phyloP scores from a whole-genome alignment of 2,113 vertebrate genomes.

The Lasiurus cinereus region DNA sequence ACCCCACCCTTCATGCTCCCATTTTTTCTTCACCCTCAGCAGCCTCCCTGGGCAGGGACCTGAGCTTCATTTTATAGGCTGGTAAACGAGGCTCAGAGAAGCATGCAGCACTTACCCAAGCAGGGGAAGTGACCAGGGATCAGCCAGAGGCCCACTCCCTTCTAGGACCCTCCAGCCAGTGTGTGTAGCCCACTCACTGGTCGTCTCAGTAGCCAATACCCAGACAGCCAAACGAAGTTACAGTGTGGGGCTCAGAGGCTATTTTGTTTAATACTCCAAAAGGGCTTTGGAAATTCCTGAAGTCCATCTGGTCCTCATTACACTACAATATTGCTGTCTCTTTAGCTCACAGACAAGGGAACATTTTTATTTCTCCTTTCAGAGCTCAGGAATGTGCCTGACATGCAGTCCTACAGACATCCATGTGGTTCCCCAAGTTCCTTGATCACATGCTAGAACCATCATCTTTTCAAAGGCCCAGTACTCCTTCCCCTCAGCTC shows the following conservation, averaged over 20 bases:
- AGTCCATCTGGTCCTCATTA: slow-evolving; percentile 87
- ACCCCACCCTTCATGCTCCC: too few relatives aligned
- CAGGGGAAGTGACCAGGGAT: neutral
- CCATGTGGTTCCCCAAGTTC: neutral
- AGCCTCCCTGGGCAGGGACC: neutral
- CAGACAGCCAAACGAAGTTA: slow-evolving; percentile 47
- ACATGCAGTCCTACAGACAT: neutral
- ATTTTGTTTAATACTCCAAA: slow-evolving; percentile 64
- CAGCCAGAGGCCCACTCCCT: neutral
- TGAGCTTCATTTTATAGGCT: neutral
- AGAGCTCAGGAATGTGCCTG: slow-evolving; percentile 77
- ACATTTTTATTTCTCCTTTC: slow-evolving; percentile 79
- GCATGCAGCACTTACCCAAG: too few relatives aligned
- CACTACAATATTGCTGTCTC: slow-evolving; percentile 74
- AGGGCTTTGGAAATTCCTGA: slow-evolving; percentile 76
- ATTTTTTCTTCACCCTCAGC: neutral
- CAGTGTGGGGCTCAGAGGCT: slow-evolving; percentile 52
- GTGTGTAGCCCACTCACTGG: neutral
- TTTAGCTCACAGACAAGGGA: slow-evolving; percentile 72
- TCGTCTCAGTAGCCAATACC: slow-evolving; percentile 68
- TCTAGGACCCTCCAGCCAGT: slow-evolving; percentile 8
- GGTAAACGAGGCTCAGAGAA: neutral
- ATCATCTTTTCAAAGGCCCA: neutral
- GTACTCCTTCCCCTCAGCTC: neutral
- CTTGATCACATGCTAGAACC: neutral